Percentiles rank a stretch among this genome's conserved stretches.
Conservation (phyloP, 2,797 vertebrate species). For the Hoplostethus atlanticus region DNA sequence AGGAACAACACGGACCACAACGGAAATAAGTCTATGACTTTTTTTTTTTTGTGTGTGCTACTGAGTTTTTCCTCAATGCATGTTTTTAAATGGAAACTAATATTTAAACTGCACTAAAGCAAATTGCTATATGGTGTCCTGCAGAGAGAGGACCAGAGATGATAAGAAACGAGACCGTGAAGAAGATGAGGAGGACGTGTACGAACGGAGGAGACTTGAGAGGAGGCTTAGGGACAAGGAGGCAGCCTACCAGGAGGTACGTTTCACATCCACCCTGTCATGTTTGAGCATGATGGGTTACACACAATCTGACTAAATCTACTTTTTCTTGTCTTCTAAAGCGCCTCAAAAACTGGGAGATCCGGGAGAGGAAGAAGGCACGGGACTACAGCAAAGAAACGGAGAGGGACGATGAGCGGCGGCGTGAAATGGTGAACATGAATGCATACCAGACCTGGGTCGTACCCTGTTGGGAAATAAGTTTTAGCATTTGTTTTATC, state of each 20-base stretch:
- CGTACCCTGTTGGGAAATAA: neutral
- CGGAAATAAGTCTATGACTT: no score
- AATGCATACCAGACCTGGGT: neutral
- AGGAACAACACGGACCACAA: no score
- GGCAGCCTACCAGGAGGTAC: conserved; percentile 97
- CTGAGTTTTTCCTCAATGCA: no score
- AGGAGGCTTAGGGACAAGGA: conserved; percentile 97
- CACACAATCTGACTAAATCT: neutral
- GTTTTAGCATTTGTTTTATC: neutral
- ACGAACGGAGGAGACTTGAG: conserved; percentile 94
- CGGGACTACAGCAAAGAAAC: conserved; percentile 96
- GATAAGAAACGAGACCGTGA: conserved; percentile 95
- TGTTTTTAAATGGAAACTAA: neutral
- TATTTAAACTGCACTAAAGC: neutral
- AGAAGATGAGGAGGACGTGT: conserved; percentile 97
- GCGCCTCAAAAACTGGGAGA: conserved; percentile 99
- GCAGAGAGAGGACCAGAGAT: conserved; percentile 91
- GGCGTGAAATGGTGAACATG: conserved; percentile 91
- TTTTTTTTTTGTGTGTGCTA: no score
- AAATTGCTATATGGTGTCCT: neutral
- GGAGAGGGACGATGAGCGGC: conserved; percentile 95
- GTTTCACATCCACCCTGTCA: neutral
- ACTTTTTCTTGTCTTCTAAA: conserved; percentile 54
- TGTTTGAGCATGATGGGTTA: neutral
- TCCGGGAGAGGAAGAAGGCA: conserved; percentile 96